phyloP scores from a whole-genome alignment of 2,113 vertebrate genomes.

The Hemichromis elongatus region DNA sequence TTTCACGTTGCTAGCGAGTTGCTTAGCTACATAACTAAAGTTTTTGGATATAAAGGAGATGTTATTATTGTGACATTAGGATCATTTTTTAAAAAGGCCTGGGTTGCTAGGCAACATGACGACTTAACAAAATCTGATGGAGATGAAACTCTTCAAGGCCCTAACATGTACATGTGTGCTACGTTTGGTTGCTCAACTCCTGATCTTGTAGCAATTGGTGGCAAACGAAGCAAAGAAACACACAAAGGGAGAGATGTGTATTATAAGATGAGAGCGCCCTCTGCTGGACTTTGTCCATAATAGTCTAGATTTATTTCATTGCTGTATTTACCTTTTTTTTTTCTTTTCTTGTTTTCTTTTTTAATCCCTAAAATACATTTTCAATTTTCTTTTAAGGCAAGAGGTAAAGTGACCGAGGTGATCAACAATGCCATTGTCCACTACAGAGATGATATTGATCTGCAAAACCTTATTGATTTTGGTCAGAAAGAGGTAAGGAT shows the following conservation, averaged over 20 bases:
- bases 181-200: neutral
- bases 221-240: neutral
- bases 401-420: slow-evolving; percentile 80
- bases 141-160: neutral
- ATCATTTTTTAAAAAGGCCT: neutral
- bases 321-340: neutral
- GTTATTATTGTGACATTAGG: neutral
- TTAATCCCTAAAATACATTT: neutral
- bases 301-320: neutral
- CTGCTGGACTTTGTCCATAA: neutral
- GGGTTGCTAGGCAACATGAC: neutral
- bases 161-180: neutral
- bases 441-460: slow-evolving; percentile 87
- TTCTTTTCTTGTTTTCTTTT: neutral
- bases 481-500: slow-evolving; percentile 82
- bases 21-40: accelerated
- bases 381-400: slow-evolving; percentile 67
- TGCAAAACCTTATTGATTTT: slow-evolving; percentile 91
- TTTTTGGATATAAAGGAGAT: neutral
- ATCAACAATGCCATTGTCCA: slow-evolving; percentile 81
- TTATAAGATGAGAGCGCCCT: neutral
- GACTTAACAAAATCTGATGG: neutral
- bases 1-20: neutral
- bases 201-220: neutral
- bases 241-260: neutral